Conservation (phyloP, 2,888 invertebrate genomes). For the Ametastegia equiseti region DNA sequence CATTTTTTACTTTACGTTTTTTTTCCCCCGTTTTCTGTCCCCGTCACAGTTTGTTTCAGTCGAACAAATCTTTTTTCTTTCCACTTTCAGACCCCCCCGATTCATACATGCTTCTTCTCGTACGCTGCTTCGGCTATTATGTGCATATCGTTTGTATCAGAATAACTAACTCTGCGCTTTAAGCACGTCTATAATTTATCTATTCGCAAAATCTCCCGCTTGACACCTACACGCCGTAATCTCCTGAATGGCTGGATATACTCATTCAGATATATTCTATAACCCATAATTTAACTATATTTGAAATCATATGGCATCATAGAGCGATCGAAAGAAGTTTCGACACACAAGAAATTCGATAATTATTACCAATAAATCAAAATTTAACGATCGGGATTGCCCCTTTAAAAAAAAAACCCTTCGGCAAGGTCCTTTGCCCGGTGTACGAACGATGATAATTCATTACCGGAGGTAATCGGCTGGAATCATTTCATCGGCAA, state of each 20-base stretch:
- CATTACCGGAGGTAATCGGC: not conserved
- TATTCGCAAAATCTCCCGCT: not conserved
- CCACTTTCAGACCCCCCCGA: not conserved
- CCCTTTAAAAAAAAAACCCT: not conserved
- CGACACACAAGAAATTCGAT: not conserved
- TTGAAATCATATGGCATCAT: not conserved
- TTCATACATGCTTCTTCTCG: not conserved
- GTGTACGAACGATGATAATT: not conserved
- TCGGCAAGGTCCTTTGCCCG: not conserved
- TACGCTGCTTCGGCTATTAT: not conserved
- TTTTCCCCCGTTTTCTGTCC: not conserved
- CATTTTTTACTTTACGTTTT: no score
- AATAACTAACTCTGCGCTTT: not conserved
- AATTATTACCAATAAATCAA: not conserved
- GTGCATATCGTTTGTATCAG: not conserved
- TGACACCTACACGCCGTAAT: not conserved
- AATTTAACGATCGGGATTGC: not conserved
- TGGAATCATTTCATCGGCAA: not conserved
- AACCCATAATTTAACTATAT: not conserved
- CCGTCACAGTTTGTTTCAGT: not conserved
- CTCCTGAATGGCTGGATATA: not conserved
- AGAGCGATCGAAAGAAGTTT: not conserved
- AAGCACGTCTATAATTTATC: not conserved
- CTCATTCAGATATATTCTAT: not conserved
- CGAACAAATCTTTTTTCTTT: slow-evolving; percentile 9